Percentiles rank a stretch among this genome's conserved stretches.
Conservation (phyloP, 2,888 invertebrate species). For the Epistrophe eligans region DNA sequence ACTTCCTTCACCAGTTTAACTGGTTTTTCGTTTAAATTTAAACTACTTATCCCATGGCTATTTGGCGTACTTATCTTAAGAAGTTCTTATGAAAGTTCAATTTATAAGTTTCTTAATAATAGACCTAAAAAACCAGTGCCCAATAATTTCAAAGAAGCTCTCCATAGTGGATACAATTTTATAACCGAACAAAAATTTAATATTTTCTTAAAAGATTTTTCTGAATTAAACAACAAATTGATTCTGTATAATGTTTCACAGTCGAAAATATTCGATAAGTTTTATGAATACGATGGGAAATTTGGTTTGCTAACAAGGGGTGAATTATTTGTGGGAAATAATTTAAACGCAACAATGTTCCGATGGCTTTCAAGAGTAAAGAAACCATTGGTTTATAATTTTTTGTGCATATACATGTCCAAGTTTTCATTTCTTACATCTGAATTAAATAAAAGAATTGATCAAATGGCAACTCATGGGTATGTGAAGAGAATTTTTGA, state of each 20-base stretch:
- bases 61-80: conserved; percentile 7
- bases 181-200: background rate
- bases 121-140: background rate
- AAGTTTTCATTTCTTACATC: conserved; percentile 24
- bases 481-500: background rate
- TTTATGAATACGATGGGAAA: background rate
- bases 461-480: background rate
- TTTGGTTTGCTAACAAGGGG: background rate
- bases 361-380: background rate
- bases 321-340: background rate
- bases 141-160: background rate
- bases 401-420: conserved; percentile 4
- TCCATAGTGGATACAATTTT: conserved; percentile 12
- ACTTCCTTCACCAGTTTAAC: background rate
- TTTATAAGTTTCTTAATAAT: conserved; percentile 25
- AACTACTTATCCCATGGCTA: conserved; percentile 2
- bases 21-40: background rate
- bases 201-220: background rate
- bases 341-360: background rate
- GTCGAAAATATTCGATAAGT: background rate
- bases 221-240: background rate
- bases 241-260: background rate
- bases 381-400: background rate
- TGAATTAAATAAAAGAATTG: conserved; percentile 1
- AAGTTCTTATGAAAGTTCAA: conserved; percentile 34